Base-by-base conservation (phyloP, 1,140 invertebrate genomes). In the Sitobion miscanthi region DNA sequence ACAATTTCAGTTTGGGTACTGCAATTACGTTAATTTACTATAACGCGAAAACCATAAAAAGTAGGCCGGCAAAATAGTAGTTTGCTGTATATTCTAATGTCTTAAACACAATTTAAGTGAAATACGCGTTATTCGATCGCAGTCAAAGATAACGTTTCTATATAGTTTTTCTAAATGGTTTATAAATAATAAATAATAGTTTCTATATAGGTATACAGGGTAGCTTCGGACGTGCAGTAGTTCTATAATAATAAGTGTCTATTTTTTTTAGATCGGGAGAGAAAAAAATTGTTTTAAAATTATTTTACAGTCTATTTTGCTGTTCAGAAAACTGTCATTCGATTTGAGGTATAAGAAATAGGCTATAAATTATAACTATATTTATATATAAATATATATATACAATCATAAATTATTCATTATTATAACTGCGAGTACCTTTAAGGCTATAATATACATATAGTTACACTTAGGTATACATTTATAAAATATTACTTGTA, bases 41-140 rank as follows among this genome's bases (percentile, higher is more conserved):
- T 90, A 49, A 62, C 52, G 88, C 88, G 88, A 62, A 90, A 90
- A 62, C 89, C 38, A 90, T 90, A 69, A 62, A 90, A 90, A 90
- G 23, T 90, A 90, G 57, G 38, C 57, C 89, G 14, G 8, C 11
- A 38, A 57, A 89, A 89, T 42, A 21, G n/a, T 17, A 88, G 30
- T 88, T 88, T 20, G n/a, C 47, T n/a, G 11, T 86, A 49, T 30
- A n/a, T 8, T 35, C 49, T 17, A 49, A 0, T 87, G 23, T 47
- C 6, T 82, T 86, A 17, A 47, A 42, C 85, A 47, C 30, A 47
- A 30, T 52, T 87, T 47, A n/a, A 87, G 14, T n/a, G 25, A 49
- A 87, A 49, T 87, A 87, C 17, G 30, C 2, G 30, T 49, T 87
- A 49, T 87, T 87, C 86, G 11, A 45, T 49, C 4, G 35, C 49